A percentile compares a stretch with the other conserved stretches of the same genome.
Evolutionary conservation across 2,797 vertebrate genomes (phyloP).

Genomic region (Spheniscus humboldti): DNA sequence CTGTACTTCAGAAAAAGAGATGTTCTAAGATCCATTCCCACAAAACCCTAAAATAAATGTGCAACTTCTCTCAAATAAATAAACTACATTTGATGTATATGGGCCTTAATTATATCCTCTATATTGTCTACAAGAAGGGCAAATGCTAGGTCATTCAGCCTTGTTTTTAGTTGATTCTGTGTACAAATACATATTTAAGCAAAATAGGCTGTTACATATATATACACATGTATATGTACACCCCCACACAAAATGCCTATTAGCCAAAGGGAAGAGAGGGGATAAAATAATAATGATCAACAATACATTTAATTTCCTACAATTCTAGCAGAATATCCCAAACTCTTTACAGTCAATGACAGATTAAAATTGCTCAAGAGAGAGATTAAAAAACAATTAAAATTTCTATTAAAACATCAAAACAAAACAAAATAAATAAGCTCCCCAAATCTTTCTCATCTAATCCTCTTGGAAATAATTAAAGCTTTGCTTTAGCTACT

Average conservation of each 20-base stretch:
- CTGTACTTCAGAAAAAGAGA: neutral
- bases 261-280: neutral
- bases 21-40: neutral
- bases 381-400: constrained; percentile 44
- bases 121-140: neutral
- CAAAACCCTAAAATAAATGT: neutral
- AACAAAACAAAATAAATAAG: constrained; percentile 48
- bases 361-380: constrained; percentile 33
- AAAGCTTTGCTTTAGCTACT: constrained; percentile 27
- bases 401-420: constrained; percentile 37
- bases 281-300: neutral
- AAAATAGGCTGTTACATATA: neutral
- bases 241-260: neutral
- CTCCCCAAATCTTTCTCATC: constrained; percentile 30
- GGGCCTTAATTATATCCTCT: neutral
- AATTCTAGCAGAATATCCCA: neutral
- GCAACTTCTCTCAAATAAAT: neutral
- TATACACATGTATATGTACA: neutral
- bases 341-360: constrained; percentile 2
- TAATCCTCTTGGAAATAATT: constrained; percentile 54
- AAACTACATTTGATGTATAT: neutral
- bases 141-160: neutral
- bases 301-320: neutral
- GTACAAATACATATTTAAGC: neutral
- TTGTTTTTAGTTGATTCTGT: neutral